These are phyloP conservation scores for Drosophila mercatorum DNA, from an alignment of 2,888 invertebrate species.

Conservation along the genomic window DNA sequence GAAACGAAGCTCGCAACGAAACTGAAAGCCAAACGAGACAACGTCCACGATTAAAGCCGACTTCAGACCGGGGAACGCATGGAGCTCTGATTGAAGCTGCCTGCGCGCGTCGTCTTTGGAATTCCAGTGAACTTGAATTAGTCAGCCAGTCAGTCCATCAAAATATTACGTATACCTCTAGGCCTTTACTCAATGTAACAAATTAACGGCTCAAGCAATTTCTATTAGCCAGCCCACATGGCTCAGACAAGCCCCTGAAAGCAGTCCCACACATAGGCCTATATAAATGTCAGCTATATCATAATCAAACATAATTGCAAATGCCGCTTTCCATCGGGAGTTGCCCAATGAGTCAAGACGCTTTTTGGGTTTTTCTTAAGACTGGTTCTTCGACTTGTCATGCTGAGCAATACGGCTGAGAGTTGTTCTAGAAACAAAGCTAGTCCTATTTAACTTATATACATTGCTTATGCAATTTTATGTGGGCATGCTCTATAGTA, in stretches of 20 bases:
- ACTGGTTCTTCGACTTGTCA: conserved; percentile 6
- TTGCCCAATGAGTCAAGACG: conserved; percentile 32
- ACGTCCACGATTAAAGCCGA: conserved; percentile 17
- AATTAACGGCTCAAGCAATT: conserved; percentile 15
- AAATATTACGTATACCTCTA: conserved; percentile 14
- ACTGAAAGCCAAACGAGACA: conserved; percentile 70
- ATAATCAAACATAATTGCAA: not conserved
- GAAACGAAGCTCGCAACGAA: conserved; percentile 66
- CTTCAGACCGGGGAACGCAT: conserved; percentile 5
- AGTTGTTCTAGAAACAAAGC: not conserved
- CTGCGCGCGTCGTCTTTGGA: conserved; percentile 36
- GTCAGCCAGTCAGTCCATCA: conserved; percentile 52
- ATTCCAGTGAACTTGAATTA: conserved; percentile 73
- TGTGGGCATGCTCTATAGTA: not conserved
- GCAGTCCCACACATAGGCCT: conserved; percentile 53
- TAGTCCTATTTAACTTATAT: not conserved
- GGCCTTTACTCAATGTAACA: conserved; percentile 11
- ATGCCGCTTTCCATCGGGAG: conserved; percentile 1
- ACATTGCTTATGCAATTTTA: not conserved
- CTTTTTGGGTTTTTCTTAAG: conserved; percentile 6
- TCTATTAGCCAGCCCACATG: conserved; percentile 15
- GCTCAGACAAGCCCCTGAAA: conserved; percentile 65
- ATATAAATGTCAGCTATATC: conserved; percentile 11
- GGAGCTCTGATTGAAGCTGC: conserved; percentile 29
- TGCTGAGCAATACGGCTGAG: not conserved